These are phyloP conservation scores for Brachionus sp. DNA, from an alignment of 1,140 invertebrate species.

Conservation along the genomic window DNA sequence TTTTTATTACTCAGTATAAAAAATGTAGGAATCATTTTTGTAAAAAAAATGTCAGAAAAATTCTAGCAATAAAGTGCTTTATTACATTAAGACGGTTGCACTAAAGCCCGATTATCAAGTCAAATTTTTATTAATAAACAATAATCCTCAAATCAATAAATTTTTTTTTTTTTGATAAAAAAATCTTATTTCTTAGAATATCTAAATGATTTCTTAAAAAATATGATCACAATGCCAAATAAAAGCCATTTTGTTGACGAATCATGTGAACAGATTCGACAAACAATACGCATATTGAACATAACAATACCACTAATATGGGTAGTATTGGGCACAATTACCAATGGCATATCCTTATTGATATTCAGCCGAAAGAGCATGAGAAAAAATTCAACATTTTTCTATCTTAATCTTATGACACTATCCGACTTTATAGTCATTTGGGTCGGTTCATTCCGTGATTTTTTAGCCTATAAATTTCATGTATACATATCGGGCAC, in stretches of 20 bases:
- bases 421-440: slow-evolving; percentile 32
- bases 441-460: slow-evolving; percentile 41
- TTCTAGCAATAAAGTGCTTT: neutral
- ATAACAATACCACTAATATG: slow-evolving; percentile 41
- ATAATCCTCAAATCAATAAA: neutral
- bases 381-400: slow-evolving; percentile 36
- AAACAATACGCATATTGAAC: slow-evolving; percentile 10
- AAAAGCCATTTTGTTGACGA: neutral
- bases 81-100: too few relatives aligned
- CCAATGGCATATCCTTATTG: slow-evolving; percentile 5
- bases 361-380: neutral
- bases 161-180: neutral
- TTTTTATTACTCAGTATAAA: neutral
- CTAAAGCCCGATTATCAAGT: neutral
- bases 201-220: neutral
- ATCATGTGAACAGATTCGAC: neutral
- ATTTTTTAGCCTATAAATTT: slow-evolving; percentile 42
- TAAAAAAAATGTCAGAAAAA: neutral
- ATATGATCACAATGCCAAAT: neutral
- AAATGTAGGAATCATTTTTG: neutral
- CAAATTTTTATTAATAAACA: neutral
- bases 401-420: slow-evolving; percentile 32
- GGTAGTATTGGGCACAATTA: slow-evolving; percentile 22
- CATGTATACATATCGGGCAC: slow-evolving; percentile 16
- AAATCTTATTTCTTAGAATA: neutral